Evolutionary conservation across 2,888 invertebrate genomes (phyloP), one percentile per base, ranked within the genome.

Genomic region (Agrotis clavis): DNA sequence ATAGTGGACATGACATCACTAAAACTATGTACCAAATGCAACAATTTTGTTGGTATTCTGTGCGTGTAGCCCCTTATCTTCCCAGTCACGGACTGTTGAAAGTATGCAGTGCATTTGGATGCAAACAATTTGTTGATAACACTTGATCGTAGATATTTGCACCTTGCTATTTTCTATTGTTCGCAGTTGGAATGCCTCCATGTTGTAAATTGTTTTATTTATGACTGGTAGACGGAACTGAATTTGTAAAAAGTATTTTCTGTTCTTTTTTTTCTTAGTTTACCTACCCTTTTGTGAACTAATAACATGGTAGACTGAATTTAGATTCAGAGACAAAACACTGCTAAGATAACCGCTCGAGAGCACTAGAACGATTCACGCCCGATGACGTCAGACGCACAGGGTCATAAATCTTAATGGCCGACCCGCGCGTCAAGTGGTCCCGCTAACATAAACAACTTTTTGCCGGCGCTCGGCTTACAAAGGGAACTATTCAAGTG

Each of bases 121-220:
- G 54, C 67, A 69, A 67, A 82, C 54, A 73, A 73, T 81, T 68
- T 64, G 66, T 60, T 67, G 74, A 82, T 78, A 81, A 70, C 57
- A 65, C n/a, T n/a, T n/a, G 5, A 11, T 41, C 11, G 41, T 41
- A 41, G 9, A 68, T 65, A 68, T 80, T 74, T 70, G 35, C 53
- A 62, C 62, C 18, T 59, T 41, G 9, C 21, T 67, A 61, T 57
- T 50, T 54, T 64, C 61, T 35, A 59, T 70, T 70, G 62, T 79
- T 60, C 47, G 59, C 21, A 53, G 14, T 65, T 59, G 74, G 60
- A 62, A 50, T 59, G 50, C 53, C 65, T 70, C 35, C 62, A 56
- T 54, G 45, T 60, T 19, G 78, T 61, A 78, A 71, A 76, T 35
- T 71, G 35, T 76, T 54, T n/a, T 60, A 53, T 69, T 77, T 71